phyloP scores from a whole-genome alignment of 1,140 invertebrate genomes.

The Lethocerus indicus region DNA sequence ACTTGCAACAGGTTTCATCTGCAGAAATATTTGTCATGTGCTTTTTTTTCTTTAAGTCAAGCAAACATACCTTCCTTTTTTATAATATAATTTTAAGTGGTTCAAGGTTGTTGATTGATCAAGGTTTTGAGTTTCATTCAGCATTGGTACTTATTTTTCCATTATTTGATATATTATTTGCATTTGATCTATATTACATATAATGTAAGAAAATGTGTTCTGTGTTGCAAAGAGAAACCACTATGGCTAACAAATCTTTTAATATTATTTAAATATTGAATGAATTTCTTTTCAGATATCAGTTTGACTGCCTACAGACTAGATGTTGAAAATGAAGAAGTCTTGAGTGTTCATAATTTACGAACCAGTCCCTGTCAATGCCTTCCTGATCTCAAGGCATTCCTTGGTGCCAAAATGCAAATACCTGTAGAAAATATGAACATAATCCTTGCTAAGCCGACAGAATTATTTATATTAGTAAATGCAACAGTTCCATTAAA shows the following conservation, averaged over 20 bases:
- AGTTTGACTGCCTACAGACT: slow-evolving; percentile 44
- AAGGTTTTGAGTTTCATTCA: too few species aligned
- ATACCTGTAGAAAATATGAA: slow-evolving; percentile 3
- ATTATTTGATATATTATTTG: background rate
- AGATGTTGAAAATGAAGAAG: slow-evolving; percentile 38
- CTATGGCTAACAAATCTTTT: too few species aligned
- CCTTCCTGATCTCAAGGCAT: slow-evolving; percentile 38
- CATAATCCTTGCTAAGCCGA: slow-evolving; percentile 1
- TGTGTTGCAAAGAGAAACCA: too few species aligned
- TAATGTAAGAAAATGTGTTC: background rate
- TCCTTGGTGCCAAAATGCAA: slow-evolving; percentile 9
- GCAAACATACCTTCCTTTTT: too few species aligned
- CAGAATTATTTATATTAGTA: slow-evolving; percentile 8
- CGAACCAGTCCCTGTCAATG: slow-evolving; percentile 35
- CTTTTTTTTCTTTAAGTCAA: too few species aligned
- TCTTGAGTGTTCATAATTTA: slow-evolving; percentile 41
- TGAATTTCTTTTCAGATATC: slow-evolving; percentile 26
- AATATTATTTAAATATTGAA: slow-evolving; percentile 4
- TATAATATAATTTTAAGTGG: too few species aligned
- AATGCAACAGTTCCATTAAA: slow-evolving; percentile 14
- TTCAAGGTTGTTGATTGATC: too few species aligned
- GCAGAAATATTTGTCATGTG: too few species aligned
- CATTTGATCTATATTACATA: background rate
- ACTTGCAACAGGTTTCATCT: too few species aligned
- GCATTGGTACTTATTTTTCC: too few species aligned